Conservation (phyloP, 2,888 invertebrate genomes). For the Platycheirus albimanus region DNA sequence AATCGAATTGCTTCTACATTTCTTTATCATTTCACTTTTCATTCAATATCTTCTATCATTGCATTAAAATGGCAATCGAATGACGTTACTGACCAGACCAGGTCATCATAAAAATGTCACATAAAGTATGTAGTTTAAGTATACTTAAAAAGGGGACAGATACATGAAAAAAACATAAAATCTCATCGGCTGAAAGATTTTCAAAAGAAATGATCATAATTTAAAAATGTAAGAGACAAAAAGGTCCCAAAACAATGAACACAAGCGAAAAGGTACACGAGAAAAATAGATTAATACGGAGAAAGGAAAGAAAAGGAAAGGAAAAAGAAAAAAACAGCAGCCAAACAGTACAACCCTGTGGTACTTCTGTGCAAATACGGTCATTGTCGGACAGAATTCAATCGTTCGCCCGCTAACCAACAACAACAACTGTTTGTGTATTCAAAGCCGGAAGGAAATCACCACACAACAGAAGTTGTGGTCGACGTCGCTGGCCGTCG, state of each 20-base stretch:
- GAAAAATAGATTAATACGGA: constrained; percentile 21
- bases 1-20: constrained; percentile 55
- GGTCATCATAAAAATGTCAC: constrained; percentile 70
- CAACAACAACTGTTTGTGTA: constrained; percentile 41
- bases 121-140: constrained; percentile 59
- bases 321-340: constrained; percentile 33
- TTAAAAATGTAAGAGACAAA: constrained; percentile 24
- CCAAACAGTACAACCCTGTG: constrained; percentile 42
- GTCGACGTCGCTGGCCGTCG: background rate
- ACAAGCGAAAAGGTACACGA: constrained; percentile 11
- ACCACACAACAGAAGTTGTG: constrained; percentile 44
- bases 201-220: constrained; percentile 55
- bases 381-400: constrained; percentile 33
- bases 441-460: constrained; percentile 52
- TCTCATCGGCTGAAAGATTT: constrained; percentile 19
- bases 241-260: constrained; percentile 16
- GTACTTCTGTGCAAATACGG: constrained; percentile 61
- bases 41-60: constrained; percentile 35
- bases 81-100: constrained; percentile 48
- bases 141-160: constrained; percentile 52
- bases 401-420: constrained; percentile 43
- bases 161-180: constrained; percentile 35
- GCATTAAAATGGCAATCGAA: constrained; percentile 58
- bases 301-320: constrained; percentile 34
- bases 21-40: constrained; percentile 60